These are phyloP conservation scores for Acrobasis suavella DNA, from an alignment of 2,888 invertebrate genomes.

Conservation along the genomic window DNA sequence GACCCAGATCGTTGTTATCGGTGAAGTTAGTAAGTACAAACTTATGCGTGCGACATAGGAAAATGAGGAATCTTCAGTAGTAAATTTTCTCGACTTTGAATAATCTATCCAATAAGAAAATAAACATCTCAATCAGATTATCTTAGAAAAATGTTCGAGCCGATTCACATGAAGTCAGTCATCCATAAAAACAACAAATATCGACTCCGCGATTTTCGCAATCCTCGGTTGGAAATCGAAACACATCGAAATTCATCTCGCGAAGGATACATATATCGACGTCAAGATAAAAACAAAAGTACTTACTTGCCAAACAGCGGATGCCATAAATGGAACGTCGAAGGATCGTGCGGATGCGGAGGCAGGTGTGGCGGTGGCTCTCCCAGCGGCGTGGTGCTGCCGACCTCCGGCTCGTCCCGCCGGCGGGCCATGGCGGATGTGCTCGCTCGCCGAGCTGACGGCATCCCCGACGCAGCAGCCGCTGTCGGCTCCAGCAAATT, in stretches of 20 bases:
- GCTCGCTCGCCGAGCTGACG: conserved; percentile 57
- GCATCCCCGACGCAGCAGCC: conserved; percentile 57
- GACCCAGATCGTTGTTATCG: no score
- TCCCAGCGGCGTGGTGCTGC: conserved; percentile 84
- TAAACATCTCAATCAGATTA: no score
- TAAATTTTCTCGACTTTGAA: no score
- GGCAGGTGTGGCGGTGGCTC: conserved; percentile 66
- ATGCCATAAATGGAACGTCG: conserved; percentile 90
- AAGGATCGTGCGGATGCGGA: conserved; percentile 73
- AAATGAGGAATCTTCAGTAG: no score
- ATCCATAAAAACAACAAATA: no score
- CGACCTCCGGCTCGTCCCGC: conserved; percentile 84
- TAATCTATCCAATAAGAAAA: no score
- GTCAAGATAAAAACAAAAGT: conserved; percentile 26
- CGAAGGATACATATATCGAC: conserved; percentile 9
- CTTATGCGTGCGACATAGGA: no score
- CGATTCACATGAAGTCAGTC: no score
- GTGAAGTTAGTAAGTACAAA: no score
- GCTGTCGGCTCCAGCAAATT: conserved; percentile 82
- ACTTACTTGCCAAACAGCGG: conserved; percentile 93
- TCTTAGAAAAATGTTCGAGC: no score
- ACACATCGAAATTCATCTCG: conserved; percentile 11
- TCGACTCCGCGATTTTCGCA: no score
- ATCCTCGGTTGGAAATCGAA: no score
- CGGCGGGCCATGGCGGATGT: conserved; percentile 70